These are phyloP conservation scores for Sciurus vulgaris DNA, from an alignment of 2,797 vertebrate species.

Conservation along the genomic window DNA sequence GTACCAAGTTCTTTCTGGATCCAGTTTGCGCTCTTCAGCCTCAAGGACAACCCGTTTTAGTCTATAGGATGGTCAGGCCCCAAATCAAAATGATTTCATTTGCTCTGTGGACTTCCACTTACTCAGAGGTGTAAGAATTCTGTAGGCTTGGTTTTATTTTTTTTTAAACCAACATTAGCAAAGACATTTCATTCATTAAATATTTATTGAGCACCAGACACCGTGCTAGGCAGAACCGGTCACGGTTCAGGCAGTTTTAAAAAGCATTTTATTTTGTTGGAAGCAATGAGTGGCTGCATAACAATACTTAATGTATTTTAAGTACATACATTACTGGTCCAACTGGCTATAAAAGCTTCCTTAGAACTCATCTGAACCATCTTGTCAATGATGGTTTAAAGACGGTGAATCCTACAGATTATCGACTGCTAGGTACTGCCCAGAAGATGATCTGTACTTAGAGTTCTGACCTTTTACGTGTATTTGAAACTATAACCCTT, in stretches of 20 bases:
- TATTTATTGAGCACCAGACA: constrained; percentile 31
- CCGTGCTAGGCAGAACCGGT: constrained; percentile 4
- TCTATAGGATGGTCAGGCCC: not conserved
- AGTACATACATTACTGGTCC: constrained; percentile 76
- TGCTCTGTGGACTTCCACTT: not conserved
- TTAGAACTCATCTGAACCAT: constrained; percentile 80
- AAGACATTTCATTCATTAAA: constrained; percentile 51
- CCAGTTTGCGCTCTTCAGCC: not conserved
- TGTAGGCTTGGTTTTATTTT: not conserved
- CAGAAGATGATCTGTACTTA: not conserved
- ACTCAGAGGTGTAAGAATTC: not conserved
- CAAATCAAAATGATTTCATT: not conserved
- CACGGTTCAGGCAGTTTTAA: constrained; percentile 6
- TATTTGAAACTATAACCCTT: constrained; percentile 55
- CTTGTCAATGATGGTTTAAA: constrained; percentile 73
- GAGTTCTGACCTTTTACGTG: constrained; percentile 56
- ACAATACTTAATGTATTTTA: constrained; percentile 75
- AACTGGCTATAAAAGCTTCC: constrained; percentile 36
- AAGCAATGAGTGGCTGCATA: constrained; percentile 20
- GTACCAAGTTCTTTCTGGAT: not conserved
- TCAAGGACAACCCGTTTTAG: not conserved
- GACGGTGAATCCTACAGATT: constrained; percentile 76
- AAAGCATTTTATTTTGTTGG: constrained; percentile 66
- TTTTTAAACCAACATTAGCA: not conserved
- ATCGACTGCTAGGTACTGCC: constrained; percentile 43